Evolutionary conservation across 2,113 vertebrate genomes (phyloP).

Genomic region (Macquaria australasica): DNA sequence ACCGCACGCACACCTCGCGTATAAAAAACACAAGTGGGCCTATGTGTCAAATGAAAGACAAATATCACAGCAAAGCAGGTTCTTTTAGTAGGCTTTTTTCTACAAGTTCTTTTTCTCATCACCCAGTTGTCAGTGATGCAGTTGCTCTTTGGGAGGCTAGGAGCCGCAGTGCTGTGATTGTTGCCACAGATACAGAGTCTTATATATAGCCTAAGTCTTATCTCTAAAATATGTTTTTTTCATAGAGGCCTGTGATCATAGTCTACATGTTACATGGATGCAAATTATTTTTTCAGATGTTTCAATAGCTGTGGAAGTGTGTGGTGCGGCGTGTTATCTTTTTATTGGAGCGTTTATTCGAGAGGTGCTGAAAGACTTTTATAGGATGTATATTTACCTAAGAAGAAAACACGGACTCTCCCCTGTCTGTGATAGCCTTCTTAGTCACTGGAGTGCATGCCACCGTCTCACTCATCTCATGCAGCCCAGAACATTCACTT

Average conservation of each 20-base stretch:
- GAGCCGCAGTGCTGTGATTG: not conserved
- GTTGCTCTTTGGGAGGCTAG: too few relatives aligned
- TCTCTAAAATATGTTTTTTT: too few relatives aligned
- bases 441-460: not conserved
- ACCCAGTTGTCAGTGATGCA: not conserved
- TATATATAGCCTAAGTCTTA: not conserved
- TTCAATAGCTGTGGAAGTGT: not conserved
- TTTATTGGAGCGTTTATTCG: conserved; percentile 13
- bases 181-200: not conserved
- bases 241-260: too few relatives aligned
- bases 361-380: conserved; percentile 32
- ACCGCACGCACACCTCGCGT: conserved; percentile 16
- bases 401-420: conserved; percentile 33
- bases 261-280: not conserved
- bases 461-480: conserved; percentile 7
- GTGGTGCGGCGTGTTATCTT: not conserved
- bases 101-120: not conserved
- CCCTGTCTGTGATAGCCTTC: conserved; percentile 7
- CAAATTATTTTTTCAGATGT: not conserved
- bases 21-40: not conserved
- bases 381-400: conserved; percentile 45
- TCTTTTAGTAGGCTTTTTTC: not conserved
- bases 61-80: not conserved
- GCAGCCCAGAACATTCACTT: not conserved
- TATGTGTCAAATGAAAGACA: not conserved